A percentile compares a stretch with the other conserved stretches of the same genome.
Evolutionary conservation across 2,888 invertebrate genomes (phyloP).

Genomic region (Trichopoda pennipes): DNA sequence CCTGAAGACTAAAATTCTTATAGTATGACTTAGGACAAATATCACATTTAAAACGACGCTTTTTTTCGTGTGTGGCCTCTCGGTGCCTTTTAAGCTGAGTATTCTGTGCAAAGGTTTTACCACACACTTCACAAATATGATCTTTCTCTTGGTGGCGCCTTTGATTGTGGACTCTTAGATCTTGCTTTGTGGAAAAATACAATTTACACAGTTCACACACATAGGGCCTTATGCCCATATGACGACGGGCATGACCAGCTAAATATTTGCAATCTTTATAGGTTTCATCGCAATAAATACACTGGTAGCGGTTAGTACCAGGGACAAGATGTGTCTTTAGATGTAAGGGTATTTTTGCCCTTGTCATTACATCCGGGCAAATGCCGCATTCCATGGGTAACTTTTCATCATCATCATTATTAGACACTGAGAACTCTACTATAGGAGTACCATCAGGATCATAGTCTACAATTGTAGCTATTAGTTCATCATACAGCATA

Average conservation of each 20-base stretch:
- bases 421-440: conserved; percentile 76
- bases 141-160: conserved; percentile 76
- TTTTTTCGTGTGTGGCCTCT: conserved; percentile 77
- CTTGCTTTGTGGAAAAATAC: conserved; percentile 78
- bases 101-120: conserved; percentile 77
- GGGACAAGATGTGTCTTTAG: conserved; percentile 75
- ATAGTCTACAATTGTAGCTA: conserved; percentile 77
- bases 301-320: conserved; percentile 74
- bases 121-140: conserved; percentile 77
- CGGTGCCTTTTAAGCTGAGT: conserved; percentile 77
- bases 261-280: conserved; percentile 77
- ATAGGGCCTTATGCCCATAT: conserved; percentile 78
- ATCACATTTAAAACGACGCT: conserved; percentile 75
- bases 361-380: conserved; percentile 76
- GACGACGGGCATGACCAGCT: conserved; percentile 76
- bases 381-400: conserved; percentile 77
- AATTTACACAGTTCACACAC: conserved; percentile 77
- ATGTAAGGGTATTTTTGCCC: conserved; percentile 73
- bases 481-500: conserved; percentile 76
- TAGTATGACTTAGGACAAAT: conserved; percentile 77
- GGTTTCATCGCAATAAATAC: conserved; percentile 76
- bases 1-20: conserved; percentile 77
- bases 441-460: conserved; percentile 75
- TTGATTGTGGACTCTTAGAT: conserved; percentile 77
- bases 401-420: conserved; percentile 72